Evolutionary conservation across 2,113 vertebrate species (phyloP).

Genomic region (Pelmatolapia mariae): DNA sequence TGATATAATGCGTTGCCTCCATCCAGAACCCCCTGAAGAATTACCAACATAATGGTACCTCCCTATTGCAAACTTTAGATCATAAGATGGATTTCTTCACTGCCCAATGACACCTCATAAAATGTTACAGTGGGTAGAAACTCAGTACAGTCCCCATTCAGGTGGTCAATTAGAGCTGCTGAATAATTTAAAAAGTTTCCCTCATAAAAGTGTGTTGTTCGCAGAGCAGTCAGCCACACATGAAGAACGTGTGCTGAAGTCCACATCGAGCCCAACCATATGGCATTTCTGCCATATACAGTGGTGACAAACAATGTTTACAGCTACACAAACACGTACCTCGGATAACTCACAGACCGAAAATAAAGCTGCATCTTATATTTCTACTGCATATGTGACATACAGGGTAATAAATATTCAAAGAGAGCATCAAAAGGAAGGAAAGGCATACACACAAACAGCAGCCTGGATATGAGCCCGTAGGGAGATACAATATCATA

Average conservation of each 20-base stretch:
- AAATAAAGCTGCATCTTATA: neutral
- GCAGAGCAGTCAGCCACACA: conserved; percentile 4
- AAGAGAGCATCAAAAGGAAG: neutral
- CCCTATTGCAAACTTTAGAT: neutral
- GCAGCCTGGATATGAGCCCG: neutral
- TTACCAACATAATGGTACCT: neutral
- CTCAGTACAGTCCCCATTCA: conserved; percentile 31
- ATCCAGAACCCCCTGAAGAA: neutral
- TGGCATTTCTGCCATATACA: neutral
- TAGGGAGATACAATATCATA: neutral
- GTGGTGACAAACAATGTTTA: neutral
- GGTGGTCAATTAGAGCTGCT: conserved; percentile 44
- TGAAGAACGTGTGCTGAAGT: neutral
- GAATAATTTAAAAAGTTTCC: conserved; percentile 60
- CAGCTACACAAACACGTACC: neutral
- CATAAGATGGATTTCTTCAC: neutral
- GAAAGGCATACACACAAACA: neutral
- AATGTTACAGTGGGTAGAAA: conserved; percentile 10
- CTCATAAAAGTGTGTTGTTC: conserved; percentile 24
- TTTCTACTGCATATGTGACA: neutral
- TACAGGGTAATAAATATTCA: neutral
- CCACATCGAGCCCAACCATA: neutral
- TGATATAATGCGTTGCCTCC: neutral
- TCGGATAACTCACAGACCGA: neutral
- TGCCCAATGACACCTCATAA: neutral